A percentile compares a stretch with the other conserved stretches of the same genome.
Conservation (phyloP, 1,140 invertebrate species). For the Drosophila watanabei region DNA sequence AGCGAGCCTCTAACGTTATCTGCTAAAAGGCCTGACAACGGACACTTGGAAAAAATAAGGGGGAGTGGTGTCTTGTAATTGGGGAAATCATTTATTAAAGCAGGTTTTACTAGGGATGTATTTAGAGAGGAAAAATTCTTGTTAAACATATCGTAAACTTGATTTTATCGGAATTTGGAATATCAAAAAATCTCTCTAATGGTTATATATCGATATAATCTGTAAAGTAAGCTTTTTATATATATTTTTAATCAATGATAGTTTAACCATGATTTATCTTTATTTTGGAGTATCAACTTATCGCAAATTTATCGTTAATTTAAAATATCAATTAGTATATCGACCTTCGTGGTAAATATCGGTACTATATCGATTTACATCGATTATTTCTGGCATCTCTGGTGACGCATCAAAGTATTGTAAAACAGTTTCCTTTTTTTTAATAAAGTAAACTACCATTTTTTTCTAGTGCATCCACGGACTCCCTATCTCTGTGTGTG, state of each 20-base stretch:
- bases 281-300: background rate
- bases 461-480: constrained; percentile 17
- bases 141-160: background rate
- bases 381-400: background rate
- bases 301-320: background rate
- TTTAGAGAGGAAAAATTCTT: background rate
- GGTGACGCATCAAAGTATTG: background rate
- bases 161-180: too few relatives aligned
- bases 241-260: too few relatives aligned
- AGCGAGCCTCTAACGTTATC: constrained; percentile 28
- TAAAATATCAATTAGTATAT: background rate
- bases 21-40: constrained; percentile 12
- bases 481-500: constrained; percentile 5
- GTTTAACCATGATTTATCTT: too few relatives aligned
- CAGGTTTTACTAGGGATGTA: background rate
- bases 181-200: too few relatives aligned
- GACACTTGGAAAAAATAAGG: constrained; percentile 10
- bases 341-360: too few relatives aligned
- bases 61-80: background rate
- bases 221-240: too few relatives aligned
- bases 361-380: background rate
- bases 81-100: background rate
- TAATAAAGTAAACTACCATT: background rate
- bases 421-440: background rate
- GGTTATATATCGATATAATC: too few relatives aligned